A percentile compares a stretch with the other conserved stretches of the same genome.
Conservation (phyloP, 2,888 invertebrate genomes). For the Hypomecis atomaria region DNA sequence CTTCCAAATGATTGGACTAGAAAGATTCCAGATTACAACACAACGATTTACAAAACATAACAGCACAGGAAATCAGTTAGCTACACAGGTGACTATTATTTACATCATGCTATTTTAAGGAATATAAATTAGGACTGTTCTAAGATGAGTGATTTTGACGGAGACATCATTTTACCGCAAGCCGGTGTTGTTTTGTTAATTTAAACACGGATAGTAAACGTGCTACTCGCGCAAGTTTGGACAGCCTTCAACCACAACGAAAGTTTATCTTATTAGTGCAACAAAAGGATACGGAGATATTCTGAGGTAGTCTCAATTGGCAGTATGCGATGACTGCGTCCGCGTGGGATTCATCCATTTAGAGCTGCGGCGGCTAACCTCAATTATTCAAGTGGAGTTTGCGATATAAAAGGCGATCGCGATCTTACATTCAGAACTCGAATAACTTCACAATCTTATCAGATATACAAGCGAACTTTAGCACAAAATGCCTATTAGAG, state of each 20-base stretch:
- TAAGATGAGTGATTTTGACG: neutral
- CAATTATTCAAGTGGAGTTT: conserved; percentile 14
- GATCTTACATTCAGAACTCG: conserved; percentile 1
- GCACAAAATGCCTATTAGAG: conserved; percentile 14
- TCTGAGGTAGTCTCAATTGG: conserved; percentile 21
- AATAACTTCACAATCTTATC: neutral
- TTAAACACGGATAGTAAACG: too few species aligned
- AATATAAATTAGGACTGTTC: neutral
- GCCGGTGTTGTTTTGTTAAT: too few species aligned
- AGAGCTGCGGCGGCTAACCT: conserved; percentile 11
- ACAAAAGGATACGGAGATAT: neutral
- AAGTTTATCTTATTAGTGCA: conserved; percentile 12
- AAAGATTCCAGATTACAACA: too few species aligned
- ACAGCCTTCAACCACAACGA: neutral
- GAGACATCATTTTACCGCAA: neutral
- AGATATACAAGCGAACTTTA: neutral
- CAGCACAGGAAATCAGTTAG: too few species aligned
- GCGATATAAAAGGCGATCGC: conserved; percentile 5
- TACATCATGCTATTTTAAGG: neutral
- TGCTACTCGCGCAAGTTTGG: too few species aligned
- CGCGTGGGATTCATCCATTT: conserved; percentile 27
- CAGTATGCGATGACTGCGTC: conserved; percentile 15
- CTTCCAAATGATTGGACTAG: too few species aligned
- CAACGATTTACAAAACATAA: too few species aligned
- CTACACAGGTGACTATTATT: neutral